Evolutionary conservation across 2,888 invertebrate species (phyloP), one percentile per base, ranked within the genome.

Genomic region (Acanthococcus lagerstroemiae): DNA sequence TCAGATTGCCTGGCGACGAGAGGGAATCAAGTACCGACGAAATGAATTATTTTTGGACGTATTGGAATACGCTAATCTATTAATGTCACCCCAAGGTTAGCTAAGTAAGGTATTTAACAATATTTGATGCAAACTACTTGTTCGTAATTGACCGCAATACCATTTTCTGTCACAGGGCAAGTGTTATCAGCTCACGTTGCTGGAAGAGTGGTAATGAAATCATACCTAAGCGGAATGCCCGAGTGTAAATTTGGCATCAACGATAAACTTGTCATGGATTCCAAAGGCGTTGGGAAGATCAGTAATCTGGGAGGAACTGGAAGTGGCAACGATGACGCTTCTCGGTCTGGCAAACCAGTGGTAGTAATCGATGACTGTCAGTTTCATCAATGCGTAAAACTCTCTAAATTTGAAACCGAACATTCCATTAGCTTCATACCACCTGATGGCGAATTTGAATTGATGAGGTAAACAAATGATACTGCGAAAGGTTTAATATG

Each of bases 301-400:
- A 70, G 71, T 4, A 69, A 68, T 19, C 69, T 71, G 1, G 71
- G 70, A 1, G 67, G 67, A n/a, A 57, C 65, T 6, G 66, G 61
- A 1, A 72, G 70, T 6, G 71, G 69, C 0, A 72, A 72, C 69
- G 90, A 90, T 76, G 61, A 61, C 22, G 61, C 52, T 4, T 30
- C 21, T 9, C 84, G 94, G 69, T 88, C 91, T n/a, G 93, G 93
- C 60, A 96, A 96, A 78, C 95, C 95, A 0, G 93, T 96, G 45
- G 97, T 99, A n/a, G 99, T 97, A 22, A 99, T 99, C 72, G 99
- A 99, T 75, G 99, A 99, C 80, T 99, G 99, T 74, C 99, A 99
- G 80, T 99, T 99, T 80, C 99, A 99, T 78, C 99, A 99, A 78
- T 99, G 99, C 76, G 99, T 99, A 57, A 99, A 99, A 77, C 82